Conservation (phyloP, 2,797 vertebrate species). For the Sebastes minor region DNA sequence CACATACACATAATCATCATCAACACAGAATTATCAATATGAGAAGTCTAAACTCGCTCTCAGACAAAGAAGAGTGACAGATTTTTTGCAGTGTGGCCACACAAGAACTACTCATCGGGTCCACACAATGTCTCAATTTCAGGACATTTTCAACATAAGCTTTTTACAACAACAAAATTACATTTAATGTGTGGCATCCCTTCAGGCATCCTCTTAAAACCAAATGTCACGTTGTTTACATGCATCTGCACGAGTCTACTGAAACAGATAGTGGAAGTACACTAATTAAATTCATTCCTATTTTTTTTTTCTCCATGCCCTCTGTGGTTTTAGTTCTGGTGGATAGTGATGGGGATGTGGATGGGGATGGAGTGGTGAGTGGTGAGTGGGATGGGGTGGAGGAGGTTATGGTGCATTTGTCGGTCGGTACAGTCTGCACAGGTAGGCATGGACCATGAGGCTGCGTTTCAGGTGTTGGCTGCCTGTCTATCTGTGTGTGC, state of each 20-base stretch:
- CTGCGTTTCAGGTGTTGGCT: conserved; percentile 64
- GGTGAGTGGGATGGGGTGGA: conserved; percentile 2
- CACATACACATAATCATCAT: conserved; percentile 17
- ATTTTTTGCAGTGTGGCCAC: background rate
- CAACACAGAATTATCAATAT: conserved; percentile 1
- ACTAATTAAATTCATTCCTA: background rate
- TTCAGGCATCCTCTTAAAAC: background rate
- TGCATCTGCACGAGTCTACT: background rate
- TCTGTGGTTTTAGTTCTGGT: background rate
- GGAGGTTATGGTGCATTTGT: conserved; percentile 25
- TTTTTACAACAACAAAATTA: conserved; percentile 1
- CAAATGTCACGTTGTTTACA: conserved; percentile 1
- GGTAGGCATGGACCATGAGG: conserved; percentile 49
- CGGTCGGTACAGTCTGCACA: conserved; percentile 43
- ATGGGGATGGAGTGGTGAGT: background rate
- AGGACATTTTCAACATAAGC: background rate
- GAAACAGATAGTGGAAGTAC: background rate
- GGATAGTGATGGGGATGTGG: background rate
- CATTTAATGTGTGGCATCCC: background rate
- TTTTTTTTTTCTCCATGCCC: background rate
- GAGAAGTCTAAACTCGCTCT: background rate
- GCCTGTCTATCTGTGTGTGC: background rate
- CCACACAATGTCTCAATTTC: background rate
- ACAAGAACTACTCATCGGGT: background rate
- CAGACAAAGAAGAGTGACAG: background rate